Percentiles rank a stretch among this genome's conserved stretches.
phyloP scores from a whole-genome alignment of 92 coral and sea anemone genomes.

The Parazoanthus atlanticus region DNA sequence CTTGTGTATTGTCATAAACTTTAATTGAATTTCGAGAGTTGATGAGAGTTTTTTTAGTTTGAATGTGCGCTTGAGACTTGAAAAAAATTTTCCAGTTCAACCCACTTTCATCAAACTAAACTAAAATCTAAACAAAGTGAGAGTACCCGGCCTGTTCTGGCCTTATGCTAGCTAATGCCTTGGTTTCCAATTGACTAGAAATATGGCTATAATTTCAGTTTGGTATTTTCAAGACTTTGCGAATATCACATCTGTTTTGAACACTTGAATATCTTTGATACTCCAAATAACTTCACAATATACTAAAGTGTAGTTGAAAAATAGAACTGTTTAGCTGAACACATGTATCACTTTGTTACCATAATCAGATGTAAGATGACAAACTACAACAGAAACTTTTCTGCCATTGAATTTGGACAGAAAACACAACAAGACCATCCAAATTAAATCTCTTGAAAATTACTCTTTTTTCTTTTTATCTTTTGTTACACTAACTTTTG shows the following conservation, averaged over 20 bases:
- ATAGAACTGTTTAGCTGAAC: background rate
- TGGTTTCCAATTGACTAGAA: constrained; percentile 1
- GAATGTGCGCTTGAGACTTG: background rate
- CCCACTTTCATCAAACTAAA: background rate
- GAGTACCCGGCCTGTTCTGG: background rate
- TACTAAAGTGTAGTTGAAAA: background rate
- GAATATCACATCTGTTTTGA: constrained; percentile 19
- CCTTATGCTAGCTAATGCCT: background rate
- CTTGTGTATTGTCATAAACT: too few species aligned
- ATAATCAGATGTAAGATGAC: background rate
- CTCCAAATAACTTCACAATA: background rate
- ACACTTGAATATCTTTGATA: constrained; percentile 31
- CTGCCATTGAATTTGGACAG: background rate
- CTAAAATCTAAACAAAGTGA: too few species aligned
- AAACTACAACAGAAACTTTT: background rate
- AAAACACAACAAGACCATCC: background rate
- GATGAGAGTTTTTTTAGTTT: too few species aligned
- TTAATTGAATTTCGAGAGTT: too few species aligned
- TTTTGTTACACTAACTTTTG: background rate
- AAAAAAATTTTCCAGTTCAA: too few species aligned
- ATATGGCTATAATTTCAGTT: background rate
- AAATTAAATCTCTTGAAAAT: background rate
- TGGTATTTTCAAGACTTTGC: background rate
- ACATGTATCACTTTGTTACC: background rate
- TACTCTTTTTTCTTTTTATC: background rate